Evolutionary conservation across 2,797 vertebrate species (phyloP), one percentile per base, ranked within the genome.

Genomic region (Kryptopterus vitreolus): DNA sequence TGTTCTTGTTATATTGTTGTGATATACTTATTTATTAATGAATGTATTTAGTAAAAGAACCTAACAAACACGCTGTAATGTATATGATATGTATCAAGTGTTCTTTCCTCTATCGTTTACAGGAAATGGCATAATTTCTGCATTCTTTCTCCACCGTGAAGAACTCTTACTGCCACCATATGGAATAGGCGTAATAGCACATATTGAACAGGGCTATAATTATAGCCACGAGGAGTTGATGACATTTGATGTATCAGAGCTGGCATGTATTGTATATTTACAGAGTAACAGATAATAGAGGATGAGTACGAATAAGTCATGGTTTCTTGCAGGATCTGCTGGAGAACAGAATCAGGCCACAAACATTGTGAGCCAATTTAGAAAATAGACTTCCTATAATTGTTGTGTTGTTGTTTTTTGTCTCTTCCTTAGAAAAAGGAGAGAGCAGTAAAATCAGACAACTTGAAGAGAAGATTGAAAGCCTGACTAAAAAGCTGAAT

Each of bases 391-490:
- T 55, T 71, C 0, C 20, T 9, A 63, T 69, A 63, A 76, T 69
- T 71, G 29, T 16, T 18, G 33, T 59, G 3, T 78, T 43, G 65
- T n/a, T n/a, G n/a, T 71, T 46, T n/a, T 8, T 26, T 10, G n/a
- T 74, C 10, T n/a, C 8, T 75, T 59, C 65, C 81, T 15, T 76
- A 96, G 97, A 92, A 13, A 89, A 86, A 3, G 85, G 85, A 24
- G 94, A 97, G 26, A 83, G 85, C 0, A 94, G 95, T 84, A 97
- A 93, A 87, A 90, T 98, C 29, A 89, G 76, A 38, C 92, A 92
- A 82, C 91, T 98, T 87, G 96, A 98, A 86, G 95, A 96, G 77
- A 95, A 93, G 22, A 95, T 98, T 79, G 94, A 92, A 6, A 92
- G 88, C 83, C 90, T 98, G 84, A 94, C 90, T 50, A 95, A 95